Percentiles rank a stretch among this genome's conserved stretches.
Evolutionary conservation across 2,797 vertebrate genomes (phyloP).

Genomic region (Salarias fasciatus): DNA sequence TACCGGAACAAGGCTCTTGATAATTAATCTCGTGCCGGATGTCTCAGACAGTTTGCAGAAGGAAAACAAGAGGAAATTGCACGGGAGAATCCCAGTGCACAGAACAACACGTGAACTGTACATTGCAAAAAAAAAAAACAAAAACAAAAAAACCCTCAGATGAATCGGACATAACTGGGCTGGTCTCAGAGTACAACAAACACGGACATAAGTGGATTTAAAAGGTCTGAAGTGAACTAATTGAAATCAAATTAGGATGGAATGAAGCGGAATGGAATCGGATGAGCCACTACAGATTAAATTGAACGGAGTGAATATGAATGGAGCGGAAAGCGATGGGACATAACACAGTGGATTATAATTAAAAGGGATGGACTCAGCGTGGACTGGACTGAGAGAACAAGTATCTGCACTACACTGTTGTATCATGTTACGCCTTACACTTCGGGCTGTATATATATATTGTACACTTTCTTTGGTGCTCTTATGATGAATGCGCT

Average conservation of each 20-base stretch:
- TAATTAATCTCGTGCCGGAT: conserved; percentile 46
- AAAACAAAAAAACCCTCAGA: conserved; percentile 35
- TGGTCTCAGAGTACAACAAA: conserved; percentile 69
- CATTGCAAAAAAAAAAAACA: conserved; percentile 43
- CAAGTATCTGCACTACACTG: conserved; percentile 67
- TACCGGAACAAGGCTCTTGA: conserved; percentile 46
- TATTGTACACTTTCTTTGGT: conserved; percentile 75
- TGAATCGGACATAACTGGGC: conserved; percentile 62
- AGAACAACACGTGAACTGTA: conserved; percentile 24
- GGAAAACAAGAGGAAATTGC: conserved; percentile 25
- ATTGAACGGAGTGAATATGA: conserved; percentile 28
- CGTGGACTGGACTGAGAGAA: conserved; percentile 41
- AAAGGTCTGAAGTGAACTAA: conserved; percentile 36
- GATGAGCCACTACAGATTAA: conserved; percentile 29
- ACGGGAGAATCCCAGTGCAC: conserved; percentile 37
- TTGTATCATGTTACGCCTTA: conserved; percentile 72
- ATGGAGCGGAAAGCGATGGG: not conserved
- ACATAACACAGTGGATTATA: conserved; percentile 22
- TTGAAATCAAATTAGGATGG: conserved; percentile 27
- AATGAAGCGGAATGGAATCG: conserved; percentile 37
- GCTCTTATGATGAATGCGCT: conserved; percentile 74
- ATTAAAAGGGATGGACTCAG: conserved; percentile 41
- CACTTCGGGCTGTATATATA: conserved; percentile 74
- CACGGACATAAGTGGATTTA: conserved; percentile 24
- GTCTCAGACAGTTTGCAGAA: conserved; percentile 40